Conservation (phyloP, 2,797 vertebrate species). For the Premnoplex brunnescens region DNA sequence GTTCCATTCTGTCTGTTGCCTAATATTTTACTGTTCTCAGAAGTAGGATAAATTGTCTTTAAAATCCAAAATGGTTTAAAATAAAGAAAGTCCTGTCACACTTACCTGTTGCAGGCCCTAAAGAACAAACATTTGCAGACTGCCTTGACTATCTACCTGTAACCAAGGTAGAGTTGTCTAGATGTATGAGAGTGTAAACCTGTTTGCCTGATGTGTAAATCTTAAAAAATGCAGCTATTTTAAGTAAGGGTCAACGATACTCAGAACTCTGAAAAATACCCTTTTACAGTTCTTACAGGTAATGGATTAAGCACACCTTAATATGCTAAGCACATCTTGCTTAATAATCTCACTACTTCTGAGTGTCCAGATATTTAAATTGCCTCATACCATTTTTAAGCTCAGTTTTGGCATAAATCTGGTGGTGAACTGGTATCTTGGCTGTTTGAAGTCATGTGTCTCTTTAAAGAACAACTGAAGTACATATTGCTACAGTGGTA, state of each 20-base stretch:
- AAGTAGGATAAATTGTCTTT: background rate
- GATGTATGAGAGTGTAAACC: background rate
- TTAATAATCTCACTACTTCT: background rate
- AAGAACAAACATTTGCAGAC: background rate
- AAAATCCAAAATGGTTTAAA: background rate
- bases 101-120: background rate
- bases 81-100: background rate
- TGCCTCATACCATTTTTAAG: background rate
- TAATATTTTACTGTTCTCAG: background rate
- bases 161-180: background rate
- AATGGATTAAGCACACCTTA: background rate
- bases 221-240: background rate
- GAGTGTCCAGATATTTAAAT: background rate
- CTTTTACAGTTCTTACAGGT: background rate
- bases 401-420: background rate
- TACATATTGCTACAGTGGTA: background rate
- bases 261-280: background rate
- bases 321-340: background rate
- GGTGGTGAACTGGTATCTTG: background rate
- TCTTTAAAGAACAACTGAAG: background rate
- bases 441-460: background rate
- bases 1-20: accelerated
- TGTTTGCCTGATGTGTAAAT: background rate
- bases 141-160: background rate
- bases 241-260: background rate